Conservation (phyloP, 2,113 vertebrate species). For the Gambusia holbrooki region DNA sequence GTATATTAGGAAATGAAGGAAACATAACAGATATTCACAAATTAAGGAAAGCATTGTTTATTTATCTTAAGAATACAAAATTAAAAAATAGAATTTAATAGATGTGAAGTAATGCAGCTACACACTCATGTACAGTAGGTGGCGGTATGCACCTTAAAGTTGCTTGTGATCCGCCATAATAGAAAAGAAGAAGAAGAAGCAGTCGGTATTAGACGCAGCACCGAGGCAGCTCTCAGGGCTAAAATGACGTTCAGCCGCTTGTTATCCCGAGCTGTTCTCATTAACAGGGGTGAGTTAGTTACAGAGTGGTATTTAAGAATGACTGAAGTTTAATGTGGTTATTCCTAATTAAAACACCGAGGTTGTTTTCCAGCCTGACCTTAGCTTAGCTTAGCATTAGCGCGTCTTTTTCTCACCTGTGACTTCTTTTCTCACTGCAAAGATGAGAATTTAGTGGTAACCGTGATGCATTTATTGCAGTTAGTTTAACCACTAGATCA, state of each 20-base stretch:
- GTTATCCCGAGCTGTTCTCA: slow-evolving; percentile 42
- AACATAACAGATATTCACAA: no score
- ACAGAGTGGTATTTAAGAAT: neutral
- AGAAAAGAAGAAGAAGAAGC: no score
- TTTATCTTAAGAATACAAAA: no score
- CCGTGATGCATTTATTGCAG: neutral
- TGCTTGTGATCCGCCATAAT: no score
- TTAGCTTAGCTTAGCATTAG: slow-evolving; percentile 58
- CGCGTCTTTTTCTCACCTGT: no score
- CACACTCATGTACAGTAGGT: no score
- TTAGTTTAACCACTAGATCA: neutral
- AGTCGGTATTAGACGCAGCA: neutral
- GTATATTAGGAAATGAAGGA: no score
- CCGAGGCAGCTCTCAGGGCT: neutral
- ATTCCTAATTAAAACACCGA: neutral
- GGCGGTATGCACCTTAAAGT: no score
- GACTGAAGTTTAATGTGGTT: neutral
- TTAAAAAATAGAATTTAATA: no score
- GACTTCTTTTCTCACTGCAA: neutral
- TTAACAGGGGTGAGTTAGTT: slow-evolving; percentile 60
- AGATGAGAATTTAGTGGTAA: neutral
- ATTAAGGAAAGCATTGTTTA: no score
- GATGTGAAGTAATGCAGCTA: no score
- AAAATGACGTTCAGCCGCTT: slow-evolving; percentile 68
- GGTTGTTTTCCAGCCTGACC: slow-evolving; percentile 62